Base-by-base conservation (phyloP, 2,888 invertebrate genomes). In the Nymphalis polychloros region DNA sequence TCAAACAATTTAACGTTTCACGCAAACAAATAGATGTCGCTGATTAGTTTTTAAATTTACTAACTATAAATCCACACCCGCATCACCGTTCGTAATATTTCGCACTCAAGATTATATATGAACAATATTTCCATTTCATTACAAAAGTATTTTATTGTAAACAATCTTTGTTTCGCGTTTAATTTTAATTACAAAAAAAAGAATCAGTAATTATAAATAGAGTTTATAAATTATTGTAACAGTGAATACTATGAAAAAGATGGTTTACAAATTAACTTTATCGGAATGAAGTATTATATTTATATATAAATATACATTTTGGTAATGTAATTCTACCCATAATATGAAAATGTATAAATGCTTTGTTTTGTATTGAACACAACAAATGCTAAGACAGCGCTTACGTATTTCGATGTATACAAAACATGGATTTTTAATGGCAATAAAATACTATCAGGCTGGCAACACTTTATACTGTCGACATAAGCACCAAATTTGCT, bases 321-420 rank as follows among this genome's bases (percentile, higher is more conserved):
- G 68, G 50, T 62, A 62, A 64, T 61, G 61, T 57, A 57, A 13
- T 20, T 46, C 46, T 41, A 55, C 53, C 52, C 64, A 64, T 55
- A 50, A 20, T 52, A 52, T 53, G 57, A 59, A 73, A 59, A 61
- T 52, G 64, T 63, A 61, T 72, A 73, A 73, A 72, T 73, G 69
- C 68, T 70, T 67, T 50, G n/a, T 57, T 69, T 57, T 70, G 64
- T 63, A 68, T 60, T 72, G 69, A 72, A 66, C 69, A 55, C 70
- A 70, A 63, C 71, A 68, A 71, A 73, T 73, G 71, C 73, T 41
- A 41, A 65, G 41, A 50, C 52, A 23, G 62, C 55, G 67, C 55
- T 63, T 41, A 65, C 65, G 49, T 27, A 48, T 65, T 67, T 35
- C 41, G 46, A 49, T 53, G 13, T 27, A 63, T 53, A 46, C 68